Evolutionary conservation across 2,888 invertebrate genomes (phyloP), one percentile per base, ranked within the genome.

Genomic region (Sepiola atlantica): DNA sequence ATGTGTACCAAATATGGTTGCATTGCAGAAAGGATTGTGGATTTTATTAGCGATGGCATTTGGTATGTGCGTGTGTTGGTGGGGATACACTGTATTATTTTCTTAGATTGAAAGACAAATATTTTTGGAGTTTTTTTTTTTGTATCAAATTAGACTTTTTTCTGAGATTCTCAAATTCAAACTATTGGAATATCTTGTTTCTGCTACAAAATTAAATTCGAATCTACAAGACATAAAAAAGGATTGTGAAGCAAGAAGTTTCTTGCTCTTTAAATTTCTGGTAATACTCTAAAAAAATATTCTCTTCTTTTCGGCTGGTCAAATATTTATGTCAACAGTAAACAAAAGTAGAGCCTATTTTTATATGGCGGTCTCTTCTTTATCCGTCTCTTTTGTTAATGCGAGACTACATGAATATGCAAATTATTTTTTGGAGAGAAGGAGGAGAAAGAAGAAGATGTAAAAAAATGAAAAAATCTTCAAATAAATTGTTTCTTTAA

Each of bases 291-390:
- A n/a, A 77, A 45, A 77, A 32, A n/a, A 32, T 77, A 77, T 77
- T 77, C 77, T 77, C n/a, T n/a, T 77, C 77, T 77, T 77, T 77
- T 77, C 77, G n/a, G 77, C n/a, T 77, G 77, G 77, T 77, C 77
- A 77, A 77, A n/a, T 77, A 77, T 77, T 77, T n/a, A 77, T 77
- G 77, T n/a, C 77, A 77, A n/a, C n/a, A 77, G n/a, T 77, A 77
- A n/a, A 77, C n/a, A 77, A 77, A 77, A 77, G 77, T n/a, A 77
- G 28, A 28, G 61, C 24, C 77, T 77, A 77, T 77, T 77, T 77
- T 77, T 77, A 77, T 77, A 77, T 77, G 77, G 32, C 77, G 32
- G 2, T 77, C 16, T n/a, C 77, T 77, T 77, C 77, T 77, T 77
- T 77, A 77, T 77, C 32, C 77, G 16, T n/a, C 77, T n/a, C 77